Evolutionary conservation across 2,888 invertebrate species (phyloP).

Genomic region (Psylliodes chrysocephalus): DNA sequence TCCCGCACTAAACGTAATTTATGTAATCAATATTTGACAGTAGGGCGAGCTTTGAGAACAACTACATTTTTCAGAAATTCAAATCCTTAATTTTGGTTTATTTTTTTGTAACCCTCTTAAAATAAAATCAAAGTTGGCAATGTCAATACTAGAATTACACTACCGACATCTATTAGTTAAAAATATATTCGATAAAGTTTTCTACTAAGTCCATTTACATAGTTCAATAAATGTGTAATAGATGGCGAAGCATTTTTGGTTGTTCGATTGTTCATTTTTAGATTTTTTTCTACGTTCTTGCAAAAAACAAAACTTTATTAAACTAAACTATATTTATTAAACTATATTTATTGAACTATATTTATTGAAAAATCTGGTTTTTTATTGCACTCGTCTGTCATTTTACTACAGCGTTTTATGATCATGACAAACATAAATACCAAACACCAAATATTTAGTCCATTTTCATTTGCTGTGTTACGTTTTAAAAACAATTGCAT

Average conservation of each 20-base stretch:
- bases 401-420: no score
- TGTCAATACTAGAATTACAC: slow-evolving; percentile 18
- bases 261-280: no score
- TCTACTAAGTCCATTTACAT: background rate
- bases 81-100: slow-evolving; percentile 37
- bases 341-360: no score
- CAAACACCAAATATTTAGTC: no score
- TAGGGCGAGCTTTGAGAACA: background rate
- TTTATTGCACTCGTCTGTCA: no score
- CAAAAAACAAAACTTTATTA: no score
- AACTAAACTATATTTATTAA: no score
- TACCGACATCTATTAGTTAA: background rate
- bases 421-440: no score
- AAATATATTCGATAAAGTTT: background rate
- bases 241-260: background rate
- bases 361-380: no score
- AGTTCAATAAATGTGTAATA: background rate
- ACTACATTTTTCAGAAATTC: slow-evolving; percentile 27
- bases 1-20: slow-evolving; percentile 22
- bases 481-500: no score
- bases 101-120: slow-evolving; percentile 37
- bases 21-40: slow-evolving; percentile 24
- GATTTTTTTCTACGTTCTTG: no score
- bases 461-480: no score
- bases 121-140: slow-evolving; percentile 41